phyloP scores from a whole-genome alignment of 2,888 invertebrate genomes.

The Malachius bipustulatus region DNA sequence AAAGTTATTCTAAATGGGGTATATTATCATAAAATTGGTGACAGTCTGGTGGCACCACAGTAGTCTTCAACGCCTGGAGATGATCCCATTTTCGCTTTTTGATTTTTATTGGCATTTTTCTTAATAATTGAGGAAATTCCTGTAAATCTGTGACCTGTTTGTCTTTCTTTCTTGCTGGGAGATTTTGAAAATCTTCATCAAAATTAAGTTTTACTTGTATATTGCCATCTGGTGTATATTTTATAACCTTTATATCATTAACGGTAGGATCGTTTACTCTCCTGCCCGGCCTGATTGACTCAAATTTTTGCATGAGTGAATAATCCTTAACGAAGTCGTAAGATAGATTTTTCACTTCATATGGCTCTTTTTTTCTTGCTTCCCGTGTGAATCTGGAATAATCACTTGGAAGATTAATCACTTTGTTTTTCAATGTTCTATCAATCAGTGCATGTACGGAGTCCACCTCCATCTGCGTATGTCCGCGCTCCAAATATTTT shows the following conservation, averaged over 20 bases:
- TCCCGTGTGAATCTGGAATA: conserved; percentile 10
- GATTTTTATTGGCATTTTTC: no score
- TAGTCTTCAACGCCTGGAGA: not conserved
- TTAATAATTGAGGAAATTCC: no score
- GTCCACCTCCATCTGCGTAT: conserved; percentile 19
- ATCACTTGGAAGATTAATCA: conserved; percentile 16
- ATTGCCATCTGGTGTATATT: not conserved
- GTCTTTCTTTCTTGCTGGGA: not conserved
- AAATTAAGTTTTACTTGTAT: not conserved
- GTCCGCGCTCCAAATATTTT: conserved; percentile 16
- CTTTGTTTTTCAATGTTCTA: conserved; percentile 13
- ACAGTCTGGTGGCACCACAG: no score
- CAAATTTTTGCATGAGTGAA: conserved; percentile 9
- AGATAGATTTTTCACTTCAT: conserved; percentile 11
- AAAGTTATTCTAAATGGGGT: no score
- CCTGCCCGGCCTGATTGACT: conserved; percentile 10
- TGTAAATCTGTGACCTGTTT: not conserved
- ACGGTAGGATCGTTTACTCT: conserved; percentile 7
- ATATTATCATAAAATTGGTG: no score
- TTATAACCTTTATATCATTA: conserved; percentile 7
- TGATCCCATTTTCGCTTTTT: not conserved
- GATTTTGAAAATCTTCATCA: not conserved
- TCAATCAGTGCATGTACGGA: conserved; percentile 17
- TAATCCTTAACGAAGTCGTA: conserved; percentile 13
- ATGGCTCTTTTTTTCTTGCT: conserved; percentile 12